These are phyloP conservation scores for Acipenser transmontanus DNA, from an alignment of 2,797 vertebrate species.

Conservation along the genomic window DNA sequence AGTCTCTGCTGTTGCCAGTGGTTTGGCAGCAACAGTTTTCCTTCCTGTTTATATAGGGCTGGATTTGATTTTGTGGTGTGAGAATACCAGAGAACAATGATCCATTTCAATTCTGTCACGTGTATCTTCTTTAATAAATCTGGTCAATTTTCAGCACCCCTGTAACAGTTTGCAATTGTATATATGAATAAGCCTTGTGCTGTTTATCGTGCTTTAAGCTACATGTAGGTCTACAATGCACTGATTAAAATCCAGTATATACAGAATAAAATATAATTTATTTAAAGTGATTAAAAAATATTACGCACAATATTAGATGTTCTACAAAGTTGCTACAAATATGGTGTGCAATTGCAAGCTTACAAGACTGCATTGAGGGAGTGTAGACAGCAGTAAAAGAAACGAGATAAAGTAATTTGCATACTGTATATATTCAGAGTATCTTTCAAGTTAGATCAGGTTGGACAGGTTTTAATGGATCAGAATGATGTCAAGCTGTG, in stretches of 20 bases:
- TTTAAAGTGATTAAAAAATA: too few species aligned
- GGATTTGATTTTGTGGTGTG: not conserved
- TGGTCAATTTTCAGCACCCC: slow-evolving; percentile 31
- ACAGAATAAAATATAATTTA: too few species aligned
- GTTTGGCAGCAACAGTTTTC: not conserved
- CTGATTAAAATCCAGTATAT: too few species aligned
- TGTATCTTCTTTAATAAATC: slow-evolving; percentile 26
- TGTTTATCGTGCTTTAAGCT: slow-evolving; percentile 12
- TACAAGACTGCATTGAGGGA: slow-evolving; percentile 11
- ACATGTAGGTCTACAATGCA: too few species aligned
- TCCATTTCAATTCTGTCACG: not conserved
- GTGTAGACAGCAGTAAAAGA: slow-evolving; percentile 17
- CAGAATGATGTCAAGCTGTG: slow-evolving; percentile 3
- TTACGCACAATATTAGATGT: too few species aligned
- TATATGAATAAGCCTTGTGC: slow-evolving; percentile 33
- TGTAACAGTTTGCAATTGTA: slow-evolving; percentile 24
- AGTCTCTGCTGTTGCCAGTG: not conserved
- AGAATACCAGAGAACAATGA: not conserved
- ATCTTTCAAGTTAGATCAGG: slow-evolving; percentile 26
- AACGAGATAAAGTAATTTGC: slow-evolving; percentile 10
- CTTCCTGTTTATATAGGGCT: not conserved
- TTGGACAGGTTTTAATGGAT: slow-evolving; percentile 41
- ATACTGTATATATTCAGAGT: not conserved
- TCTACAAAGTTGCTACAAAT: not conserved
- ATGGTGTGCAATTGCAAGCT: not conserved